Base-by-base conservation (phyloP, 2,888 invertebrate species). In the Maniola hyperantus region DNA sequence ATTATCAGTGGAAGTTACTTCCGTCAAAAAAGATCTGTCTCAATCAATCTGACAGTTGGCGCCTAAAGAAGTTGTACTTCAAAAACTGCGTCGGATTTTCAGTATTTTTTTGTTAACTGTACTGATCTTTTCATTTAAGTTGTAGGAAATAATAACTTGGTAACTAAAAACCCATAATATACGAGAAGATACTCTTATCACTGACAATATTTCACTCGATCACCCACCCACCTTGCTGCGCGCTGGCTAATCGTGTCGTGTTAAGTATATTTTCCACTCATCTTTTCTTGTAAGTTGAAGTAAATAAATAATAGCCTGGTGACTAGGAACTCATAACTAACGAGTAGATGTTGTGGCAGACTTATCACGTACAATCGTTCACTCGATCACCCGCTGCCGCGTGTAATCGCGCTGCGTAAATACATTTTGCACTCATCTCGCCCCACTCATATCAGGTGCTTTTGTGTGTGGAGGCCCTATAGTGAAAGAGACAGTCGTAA, bases 381-480 rank as follows among this genome's bases (percentile, higher is more conserved):
- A 55, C 46, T 64, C 66, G 76, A 69, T 75, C 73, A 50, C 77
- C 77, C 77, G 75, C 70, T 78, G 75, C 76, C 77, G 78, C 80
- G 83, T 84, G 85, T 89, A 88, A 90, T 90, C 88, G 88, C 79
- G 81, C 82, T 81, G 79, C 78, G 90, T 85, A 91, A 91, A 91
- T 91, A 91, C 87, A 84, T 84, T 87, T 83, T 85, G 89, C 91
- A 85, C 91, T 90, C 87, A 87, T 83, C 83, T 84, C 81, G 83
- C 78, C 76, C 83, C 84, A 82, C 88, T 89, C 81, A 83, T 82
- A 83, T 83, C 87, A 85, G 85, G 87, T 87, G 83, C 77, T 77
- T 85, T 84, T 88, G 83, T 89, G 81, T 46, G 50, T 34, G 46
- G 33, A 59, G 39, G 11, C 39, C 20, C 34, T 48, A 51, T 61